Conservation (phyloP, 2,888 invertebrate species). For the Lottia gigantea region DNA sequence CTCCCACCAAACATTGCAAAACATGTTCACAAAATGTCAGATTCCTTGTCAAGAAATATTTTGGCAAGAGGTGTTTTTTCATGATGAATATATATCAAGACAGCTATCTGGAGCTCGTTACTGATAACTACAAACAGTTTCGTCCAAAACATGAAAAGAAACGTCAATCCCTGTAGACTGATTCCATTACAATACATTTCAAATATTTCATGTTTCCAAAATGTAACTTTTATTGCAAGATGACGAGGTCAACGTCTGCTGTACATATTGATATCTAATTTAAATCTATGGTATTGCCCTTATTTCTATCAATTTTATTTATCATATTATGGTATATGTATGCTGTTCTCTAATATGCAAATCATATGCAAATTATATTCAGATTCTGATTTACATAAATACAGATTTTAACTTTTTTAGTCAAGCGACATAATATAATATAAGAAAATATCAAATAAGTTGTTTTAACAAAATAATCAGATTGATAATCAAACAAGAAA, state of each 20-base stretch:
- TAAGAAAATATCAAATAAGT: too few species aligned
- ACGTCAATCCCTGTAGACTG: not conserved
- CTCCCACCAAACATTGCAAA: slow-evolving; percentile 1
- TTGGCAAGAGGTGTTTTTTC: slow-evolving; percentile 1
- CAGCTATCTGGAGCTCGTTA: not conserved
- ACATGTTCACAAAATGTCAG: slow-evolving; percentile 3
- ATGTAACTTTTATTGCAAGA: slow-evolving; percentile 1
- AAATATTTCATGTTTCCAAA: not conserved
- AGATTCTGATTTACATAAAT: too few species aligned
- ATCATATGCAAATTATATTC: too few species aligned
- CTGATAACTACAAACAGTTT: slow-evolving; percentile 9
- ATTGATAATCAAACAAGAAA: too few species aligned
- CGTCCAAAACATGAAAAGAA: not conserved
- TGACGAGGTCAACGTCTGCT: not conserved
- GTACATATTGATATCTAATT: too few species aligned
- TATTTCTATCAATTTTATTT: too few species aligned
- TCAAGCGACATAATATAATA: too few species aligned
- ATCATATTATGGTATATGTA: too few species aligned
- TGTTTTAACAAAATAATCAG: too few species aligned
- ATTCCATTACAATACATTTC: not conserved
- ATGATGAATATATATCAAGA: not conserved
- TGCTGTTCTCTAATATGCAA: too few species aligned
- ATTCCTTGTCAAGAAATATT: slow-evolving; percentile 6
- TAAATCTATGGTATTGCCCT: too few species aligned
- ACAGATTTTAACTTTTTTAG: too few species aligned